Evolutionary conservation across 2,888 invertebrate species (phyloP).

Genomic region (Pyrocoelia pectoralis): DNA sequence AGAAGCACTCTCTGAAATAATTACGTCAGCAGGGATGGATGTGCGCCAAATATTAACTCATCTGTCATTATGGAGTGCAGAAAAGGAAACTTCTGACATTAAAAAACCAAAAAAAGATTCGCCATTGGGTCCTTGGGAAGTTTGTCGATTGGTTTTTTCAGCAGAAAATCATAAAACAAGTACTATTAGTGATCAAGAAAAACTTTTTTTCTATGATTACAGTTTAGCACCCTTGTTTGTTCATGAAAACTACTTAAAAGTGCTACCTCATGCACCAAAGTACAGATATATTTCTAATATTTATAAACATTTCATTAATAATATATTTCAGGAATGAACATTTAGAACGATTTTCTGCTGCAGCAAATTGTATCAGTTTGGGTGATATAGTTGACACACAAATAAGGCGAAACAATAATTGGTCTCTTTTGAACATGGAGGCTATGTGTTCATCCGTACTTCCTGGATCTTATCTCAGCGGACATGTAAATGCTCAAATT

Average conservation of each 20-base stretch:
- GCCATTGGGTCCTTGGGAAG: conserved; percentile 94
- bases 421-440: conserved; percentile 86
- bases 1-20: conserved; percentile 83
- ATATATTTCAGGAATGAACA: conserved; percentile 63
- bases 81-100: conserved; percentile 66
- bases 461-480: conserved; percentile 87
- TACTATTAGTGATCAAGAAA: conserved; percentile 82
- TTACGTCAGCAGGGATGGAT: conserved; percentile 89
- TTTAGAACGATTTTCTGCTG: conserved; percentile 73
- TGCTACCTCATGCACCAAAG: conserved; percentile 78
- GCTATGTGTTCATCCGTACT: conserved; percentile 91
- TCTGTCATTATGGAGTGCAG: conserved; percentile 80
- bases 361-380: conserved; percentile 85
- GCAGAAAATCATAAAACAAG: conserved; percentile 79
- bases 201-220: conserved; percentile 97
- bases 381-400: conserved; percentile 86
- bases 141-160: conserved; percentile 87
- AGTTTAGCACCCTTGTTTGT: conserved; percentile 95
- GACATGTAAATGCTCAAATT: conserved; percentile 79
- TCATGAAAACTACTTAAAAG: conserved; percentile 94
- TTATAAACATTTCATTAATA: background rate
- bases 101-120: conserved; percentile 79
- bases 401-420: conserved; percentile 82
- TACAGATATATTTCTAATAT: conserved; percentile 51
- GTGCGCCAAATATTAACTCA: conserved; percentile 93